Evolutionary conservation across 2,797 vertebrate species (phyloP).

Genomic region (Champsocephalus gunnari): DNA sequence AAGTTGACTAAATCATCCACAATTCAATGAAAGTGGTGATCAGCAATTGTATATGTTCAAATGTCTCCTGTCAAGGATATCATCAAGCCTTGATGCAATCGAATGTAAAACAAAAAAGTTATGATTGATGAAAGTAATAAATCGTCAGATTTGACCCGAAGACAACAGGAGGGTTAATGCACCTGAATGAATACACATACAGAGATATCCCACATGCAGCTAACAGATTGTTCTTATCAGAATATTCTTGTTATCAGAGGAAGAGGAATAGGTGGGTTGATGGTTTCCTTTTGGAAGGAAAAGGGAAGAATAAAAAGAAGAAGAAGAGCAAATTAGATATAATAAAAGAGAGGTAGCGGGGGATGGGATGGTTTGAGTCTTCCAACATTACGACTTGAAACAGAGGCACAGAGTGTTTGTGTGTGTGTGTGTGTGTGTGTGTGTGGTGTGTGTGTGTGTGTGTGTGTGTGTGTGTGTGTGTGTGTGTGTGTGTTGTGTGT

Average conservation of each 20-base stretch:
- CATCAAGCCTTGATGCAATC: no score
- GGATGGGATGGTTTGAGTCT: slow-evolving; percentile 21
- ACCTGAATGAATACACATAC: not conserved
- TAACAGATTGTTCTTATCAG: not conserved
- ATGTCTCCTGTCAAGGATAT: no score
- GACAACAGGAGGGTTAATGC: no score
- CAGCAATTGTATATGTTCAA: no score
- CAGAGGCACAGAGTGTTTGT: slow-evolving; percentile 7
- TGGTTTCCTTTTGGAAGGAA: not conserved
- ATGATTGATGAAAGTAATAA: no score
- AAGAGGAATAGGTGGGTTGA: not conserved
- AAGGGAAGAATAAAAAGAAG: not conserved
- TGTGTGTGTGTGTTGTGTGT: not conserved
- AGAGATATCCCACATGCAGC: not conserved
- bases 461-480: not conserved
- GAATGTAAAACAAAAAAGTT: no score
- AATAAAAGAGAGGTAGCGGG: not conserved
- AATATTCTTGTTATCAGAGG: not conserved
- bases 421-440: slow-evolving; percentile 1
- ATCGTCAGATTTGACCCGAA: no score
- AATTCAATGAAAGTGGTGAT: no score
- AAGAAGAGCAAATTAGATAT: not conserved
- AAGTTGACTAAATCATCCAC: no score
- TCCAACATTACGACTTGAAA: slow-evolving; percentile 7
- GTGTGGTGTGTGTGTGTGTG: slow-evolving; percentile 7